phyloP scores from a whole-genome alignment of 2,797 vertebrate species.

The Myotis vivesi region DNA sequence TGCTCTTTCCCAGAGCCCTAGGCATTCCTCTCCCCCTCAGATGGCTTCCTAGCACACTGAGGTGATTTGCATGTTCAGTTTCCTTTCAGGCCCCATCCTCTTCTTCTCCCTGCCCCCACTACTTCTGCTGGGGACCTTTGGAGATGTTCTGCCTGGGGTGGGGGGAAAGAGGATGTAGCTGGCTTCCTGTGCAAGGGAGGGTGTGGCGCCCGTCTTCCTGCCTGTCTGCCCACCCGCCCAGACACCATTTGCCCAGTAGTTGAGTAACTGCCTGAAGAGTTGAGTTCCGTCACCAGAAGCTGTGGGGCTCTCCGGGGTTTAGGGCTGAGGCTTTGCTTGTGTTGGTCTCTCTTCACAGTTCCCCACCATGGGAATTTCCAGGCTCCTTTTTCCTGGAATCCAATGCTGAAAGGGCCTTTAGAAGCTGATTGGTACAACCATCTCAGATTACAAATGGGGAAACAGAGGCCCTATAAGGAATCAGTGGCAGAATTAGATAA shows the following conservation, averaged over 20 bases:
- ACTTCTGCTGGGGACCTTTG: constrained; percentile 57
- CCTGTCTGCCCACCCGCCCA: constrained; percentile 55
- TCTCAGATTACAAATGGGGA: constrained; percentile 5
- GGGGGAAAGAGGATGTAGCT: constrained; percentile 78
- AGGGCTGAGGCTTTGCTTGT: constrained; percentile 1
- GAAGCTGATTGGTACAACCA: constrained; percentile 7
- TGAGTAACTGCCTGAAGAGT: constrained; percentile 56
- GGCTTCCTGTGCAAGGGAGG: constrained; percentile 74
- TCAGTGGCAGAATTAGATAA: constrained; percentile 12
- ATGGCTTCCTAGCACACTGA: constrained; percentile 22
- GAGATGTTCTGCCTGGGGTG: constrained; percentile 72
- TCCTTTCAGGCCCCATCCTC: constrained; percentile 53
- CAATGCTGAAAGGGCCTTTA: neutral
- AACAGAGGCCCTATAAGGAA: neutral
- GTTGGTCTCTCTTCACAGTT: constrained; percentile 17
- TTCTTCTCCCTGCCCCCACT: constrained; percentile 60
- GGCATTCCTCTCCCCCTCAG: neutral
- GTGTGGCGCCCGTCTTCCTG: constrained; percentile 73
- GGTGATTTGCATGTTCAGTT: constrained; percentile 74
- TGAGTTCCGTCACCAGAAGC: constrained; percentile 49
- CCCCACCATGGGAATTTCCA: neutral
- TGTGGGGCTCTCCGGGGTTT: neutral
- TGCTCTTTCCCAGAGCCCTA: neutral
- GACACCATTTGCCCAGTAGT: constrained; percentile 50
- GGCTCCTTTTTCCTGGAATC: constrained; percentile 31